Conservation (phyloP, 2,888 invertebrate species). For the Eupithecia subfuscata region DNA sequence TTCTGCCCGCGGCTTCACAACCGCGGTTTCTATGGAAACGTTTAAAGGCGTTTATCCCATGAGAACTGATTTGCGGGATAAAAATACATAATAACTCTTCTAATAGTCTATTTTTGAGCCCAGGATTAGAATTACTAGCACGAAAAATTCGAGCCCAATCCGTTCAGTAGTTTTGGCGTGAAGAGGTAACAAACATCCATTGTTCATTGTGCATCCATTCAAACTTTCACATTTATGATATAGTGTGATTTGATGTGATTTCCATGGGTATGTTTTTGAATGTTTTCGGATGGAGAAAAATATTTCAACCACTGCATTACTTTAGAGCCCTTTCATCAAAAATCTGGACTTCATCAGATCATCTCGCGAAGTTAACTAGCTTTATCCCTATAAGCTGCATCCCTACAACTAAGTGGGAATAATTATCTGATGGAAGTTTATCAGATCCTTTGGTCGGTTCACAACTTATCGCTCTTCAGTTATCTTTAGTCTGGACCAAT, state of each 20-base stretch:
- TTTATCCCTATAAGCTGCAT: conserved; percentile 8
- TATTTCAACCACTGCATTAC: not conserved
- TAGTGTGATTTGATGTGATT: not conserved
- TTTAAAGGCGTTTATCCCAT: too few species aligned
- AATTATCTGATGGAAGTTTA: conserved; percentile 46
- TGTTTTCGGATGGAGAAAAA: not conserved
- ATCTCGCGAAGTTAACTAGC: not conserved
- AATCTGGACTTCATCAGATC: not conserved
- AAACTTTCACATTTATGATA: too few species aligned
- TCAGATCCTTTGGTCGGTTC: conserved; percentile 63
- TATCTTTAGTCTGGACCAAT: conserved; percentile 63
- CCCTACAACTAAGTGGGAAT: conserved; percentile 40
- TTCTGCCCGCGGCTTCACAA: too few species aligned
- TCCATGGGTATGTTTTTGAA: not conserved
- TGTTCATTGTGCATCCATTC: too few species aligned
- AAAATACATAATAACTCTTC: too few species aligned
- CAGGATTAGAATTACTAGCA: too few species aligned
- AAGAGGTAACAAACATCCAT: too few species aligned
- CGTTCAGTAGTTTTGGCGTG: too few species aligned
- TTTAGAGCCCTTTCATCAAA: not conserved
- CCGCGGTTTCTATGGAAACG: too few species aligned
- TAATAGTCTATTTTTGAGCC: too few species aligned
- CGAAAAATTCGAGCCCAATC: too few species aligned
- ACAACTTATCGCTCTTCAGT: conserved; percentile 60
- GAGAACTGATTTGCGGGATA: too few species aligned